Evolutionary conservation across 2,113 vertebrate genomes (phyloP).

Genomic region (Otus sunia): DNA sequence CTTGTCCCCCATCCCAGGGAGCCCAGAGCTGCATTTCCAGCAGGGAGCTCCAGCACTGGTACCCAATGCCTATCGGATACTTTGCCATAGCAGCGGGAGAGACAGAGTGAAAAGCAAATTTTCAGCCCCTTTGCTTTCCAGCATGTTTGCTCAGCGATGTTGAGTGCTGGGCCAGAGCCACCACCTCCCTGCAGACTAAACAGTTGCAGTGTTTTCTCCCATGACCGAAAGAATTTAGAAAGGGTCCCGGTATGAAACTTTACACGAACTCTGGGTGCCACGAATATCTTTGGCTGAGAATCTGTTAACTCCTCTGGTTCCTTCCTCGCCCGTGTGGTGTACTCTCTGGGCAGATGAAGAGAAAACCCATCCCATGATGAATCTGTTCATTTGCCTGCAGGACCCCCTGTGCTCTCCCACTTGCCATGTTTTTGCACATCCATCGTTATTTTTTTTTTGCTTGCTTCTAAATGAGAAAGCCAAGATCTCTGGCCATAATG

Average conservation of each 20-base stretch:
- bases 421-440: rapidly evolving
- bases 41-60: neutral
- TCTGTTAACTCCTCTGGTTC: neutral
- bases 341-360: neutral
- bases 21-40: neutral
- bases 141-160: neutral
- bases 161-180: constrained; percentile 27
- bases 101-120: neutral
- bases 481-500: neutral
- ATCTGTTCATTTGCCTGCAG: neutral
- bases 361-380: neutral
- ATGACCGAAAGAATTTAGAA: constrained; percentile 45
- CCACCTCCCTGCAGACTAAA: constrained; percentile 55
- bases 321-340: rapidly evolving
- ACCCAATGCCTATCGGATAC: rapidly evolving
- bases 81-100: neutral
- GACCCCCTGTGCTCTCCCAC: neutral
- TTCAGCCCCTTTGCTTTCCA: neutral
- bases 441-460: neutral
- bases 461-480: neutral
- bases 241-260: constrained; percentile 39
- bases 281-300: constrained; percentile 5
- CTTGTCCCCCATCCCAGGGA: neutral
- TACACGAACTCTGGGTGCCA: neutral
- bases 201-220: constrained; percentile 44